Conservation (phyloP, 2,797 vertebrate species). For the Morus bassanus region DNA sequence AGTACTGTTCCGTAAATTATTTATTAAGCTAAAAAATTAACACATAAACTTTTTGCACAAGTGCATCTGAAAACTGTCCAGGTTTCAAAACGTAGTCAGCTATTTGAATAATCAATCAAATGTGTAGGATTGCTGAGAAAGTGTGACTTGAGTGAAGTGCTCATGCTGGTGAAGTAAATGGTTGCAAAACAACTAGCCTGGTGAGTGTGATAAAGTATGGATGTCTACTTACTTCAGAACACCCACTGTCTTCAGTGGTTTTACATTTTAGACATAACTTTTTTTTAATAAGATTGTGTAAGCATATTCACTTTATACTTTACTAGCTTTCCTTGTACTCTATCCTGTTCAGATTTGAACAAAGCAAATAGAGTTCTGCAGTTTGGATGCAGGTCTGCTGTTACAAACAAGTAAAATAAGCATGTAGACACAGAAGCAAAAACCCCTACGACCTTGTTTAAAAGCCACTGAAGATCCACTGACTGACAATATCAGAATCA, state of each 20-base stretch:
- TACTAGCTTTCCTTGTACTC: not conserved
- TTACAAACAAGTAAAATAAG: not conserved
- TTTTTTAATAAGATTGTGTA: not conserved
- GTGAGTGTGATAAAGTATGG: not conserved
- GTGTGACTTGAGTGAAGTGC: not conserved
- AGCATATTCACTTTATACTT: not conserved
- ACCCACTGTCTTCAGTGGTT: not conserved
- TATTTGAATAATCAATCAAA: not conserved
- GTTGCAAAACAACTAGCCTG: not conserved
- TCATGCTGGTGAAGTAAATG: not conserved
- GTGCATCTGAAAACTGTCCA: not conserved
- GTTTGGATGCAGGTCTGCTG: not conserved
- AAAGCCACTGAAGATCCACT: not conserved
- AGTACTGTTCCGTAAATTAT: not conserved
- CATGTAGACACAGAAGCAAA: not conserved
- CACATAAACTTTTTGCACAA: not conserved
- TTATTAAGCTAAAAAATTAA: not conserved
- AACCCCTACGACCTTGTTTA: not conserved
- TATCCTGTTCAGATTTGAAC: not conserved
- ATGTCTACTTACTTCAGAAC: not conserved
- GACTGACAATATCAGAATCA: not conserved
- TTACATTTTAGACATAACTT: not conserved
- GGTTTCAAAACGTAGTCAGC: not conserved
- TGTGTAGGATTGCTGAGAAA: not conserved
- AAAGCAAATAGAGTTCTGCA: not conserved